Conservation (phyloP, 2,888 invertebrate species). For the Drosophila planitibia region DNA sequence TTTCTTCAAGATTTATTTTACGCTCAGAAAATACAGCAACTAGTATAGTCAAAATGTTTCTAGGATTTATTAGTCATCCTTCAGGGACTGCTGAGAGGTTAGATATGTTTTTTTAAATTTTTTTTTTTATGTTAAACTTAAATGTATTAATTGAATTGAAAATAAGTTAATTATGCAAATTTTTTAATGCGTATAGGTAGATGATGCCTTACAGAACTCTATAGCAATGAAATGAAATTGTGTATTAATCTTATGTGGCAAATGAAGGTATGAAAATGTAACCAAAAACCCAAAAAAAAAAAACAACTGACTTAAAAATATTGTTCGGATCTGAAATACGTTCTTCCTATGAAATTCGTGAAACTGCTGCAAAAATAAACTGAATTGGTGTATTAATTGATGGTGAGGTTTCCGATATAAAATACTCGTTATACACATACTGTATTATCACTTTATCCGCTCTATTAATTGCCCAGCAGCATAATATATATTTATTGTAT, state of each 20-base stretch:
- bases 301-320: slow-evolving; percentile 3
- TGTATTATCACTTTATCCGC: not conserved
- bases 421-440: slow-evolving; percentile 3
- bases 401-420: slow-evolving; percentile 39
- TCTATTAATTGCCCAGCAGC: slow-evolving; percentile 21
- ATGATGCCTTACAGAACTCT: slow-evolving; percentile 16
- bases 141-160: not conserved
- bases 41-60: not conserved
- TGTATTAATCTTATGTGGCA: slow-evolving; percentile 25
- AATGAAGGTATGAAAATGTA: slow-evolving; percentile 1
- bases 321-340: slow-evolving; percentile 9
- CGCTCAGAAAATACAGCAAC: slow-evolving; percentile 14
- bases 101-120: not conserved
- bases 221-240: slow-evolving; percentile 7
- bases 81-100: too few relatives aligned
- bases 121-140: not conserved
- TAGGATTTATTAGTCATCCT: not conserved
- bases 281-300: not conserved
- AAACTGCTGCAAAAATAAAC: slow-evolving; percentile 25
- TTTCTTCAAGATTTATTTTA: not conserved
- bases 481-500: not conserved
- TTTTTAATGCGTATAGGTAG: not conserved
- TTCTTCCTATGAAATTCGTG: slow-evolving; percentile 5
- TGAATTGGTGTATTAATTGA: slow-evolving; percentile 23
- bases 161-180: slow-evolving; percentile 4